phyloP scores from a whole-genome alignment of 2,888 invertebrate species.

The Drosophila testacea region DNA sequence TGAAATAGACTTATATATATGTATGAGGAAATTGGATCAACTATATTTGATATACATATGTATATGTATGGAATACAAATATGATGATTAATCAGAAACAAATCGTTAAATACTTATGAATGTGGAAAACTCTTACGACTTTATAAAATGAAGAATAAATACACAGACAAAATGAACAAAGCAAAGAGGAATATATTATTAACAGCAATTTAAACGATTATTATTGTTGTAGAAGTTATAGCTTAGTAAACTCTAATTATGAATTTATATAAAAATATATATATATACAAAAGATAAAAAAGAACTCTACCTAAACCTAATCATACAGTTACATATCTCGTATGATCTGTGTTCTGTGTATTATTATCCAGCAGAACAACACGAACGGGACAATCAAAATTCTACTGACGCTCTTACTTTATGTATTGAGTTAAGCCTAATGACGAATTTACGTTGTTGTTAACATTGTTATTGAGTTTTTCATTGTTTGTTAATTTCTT shows the following conservation, averaged over 20 bases:
- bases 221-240: slow-evolving; percentile 77
- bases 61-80: slow-evolving; percentile 18
- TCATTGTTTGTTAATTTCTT: slow-evolving; percentile 34
- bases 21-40: slow-evolving; percentile 17
- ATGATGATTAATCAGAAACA: slow-evolving; percentile 28
- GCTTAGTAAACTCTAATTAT: slow-evolving; percentile 55
- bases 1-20: slow-evolving; percentile 18
- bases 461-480: slow-evolving; percentile 27
- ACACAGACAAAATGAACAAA: neutral
- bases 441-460: slow-evolving; percentile 62
- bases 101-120: slow-evolving; percentile 41
- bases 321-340: slow-evolving; percentile 15
- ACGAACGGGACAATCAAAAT: slow-evolving; percentile 82
- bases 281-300: slow-evolving; percentile 35
- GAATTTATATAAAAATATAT: slow-evolving; percentile 58
- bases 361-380: slow-evolving; percentile 58
- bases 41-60: slow-evolving; percentile 31
- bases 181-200: slow-evolving; percentile 30
- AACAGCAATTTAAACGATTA: slow-evolving; percentile 60
- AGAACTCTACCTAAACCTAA: slow-evolving; percentile 21
- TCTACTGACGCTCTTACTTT: slow-evolving; percentile 70
- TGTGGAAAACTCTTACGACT: slow-evolving; percentile 48
- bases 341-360: slow-evolving; percentile 49
- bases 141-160: slow-evolving; percentile 20
- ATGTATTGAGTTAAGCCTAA: slow-evolving; percentile 24